Conservation (phyloP, 2,113 vertebrate genomes). For the Sprattus sprattus region DNA sequence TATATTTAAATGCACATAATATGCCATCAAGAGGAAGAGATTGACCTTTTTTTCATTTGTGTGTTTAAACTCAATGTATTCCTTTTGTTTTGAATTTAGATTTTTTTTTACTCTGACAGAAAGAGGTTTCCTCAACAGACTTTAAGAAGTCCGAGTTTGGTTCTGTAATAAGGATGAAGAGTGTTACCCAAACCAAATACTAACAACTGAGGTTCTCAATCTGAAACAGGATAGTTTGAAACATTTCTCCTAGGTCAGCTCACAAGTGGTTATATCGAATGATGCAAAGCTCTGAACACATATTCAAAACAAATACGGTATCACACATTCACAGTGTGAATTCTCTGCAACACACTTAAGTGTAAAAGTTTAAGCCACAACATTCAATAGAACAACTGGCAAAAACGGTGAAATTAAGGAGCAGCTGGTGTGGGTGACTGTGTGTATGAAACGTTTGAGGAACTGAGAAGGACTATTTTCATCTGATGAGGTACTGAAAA, state of each 20-base stretch:
- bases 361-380: background rate
- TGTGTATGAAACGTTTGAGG: slow-evolving; percentile 4
- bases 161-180: background rate
- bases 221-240: background rate
- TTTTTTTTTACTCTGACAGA: background rate
- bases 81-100: background rate
- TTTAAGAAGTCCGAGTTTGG: background rate
- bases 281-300: background rate
- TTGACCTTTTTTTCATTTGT: slow-evolving; percentile 12
- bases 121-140: background rate
- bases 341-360: background rate
- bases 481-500: background rate
- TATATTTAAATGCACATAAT: slow-evolving; percentile 53
- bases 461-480: slow-evolving; percentile 34
- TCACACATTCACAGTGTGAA: background rate
- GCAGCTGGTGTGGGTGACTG: background rate
- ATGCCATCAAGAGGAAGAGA: slow-evolving; percentile 39
- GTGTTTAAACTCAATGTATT: slow-evolving; percentile 15
- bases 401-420: background rate
- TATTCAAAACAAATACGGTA: background rate
- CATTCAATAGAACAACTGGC: slow-evolving; percentile 50
- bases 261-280: background rate
- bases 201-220: background rate
- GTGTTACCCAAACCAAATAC: background rate
- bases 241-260: background rate